phyloP scores from a whole-genome alignment of 2,888 invertebrate species.

The Phaonia tiefii region DNA sequence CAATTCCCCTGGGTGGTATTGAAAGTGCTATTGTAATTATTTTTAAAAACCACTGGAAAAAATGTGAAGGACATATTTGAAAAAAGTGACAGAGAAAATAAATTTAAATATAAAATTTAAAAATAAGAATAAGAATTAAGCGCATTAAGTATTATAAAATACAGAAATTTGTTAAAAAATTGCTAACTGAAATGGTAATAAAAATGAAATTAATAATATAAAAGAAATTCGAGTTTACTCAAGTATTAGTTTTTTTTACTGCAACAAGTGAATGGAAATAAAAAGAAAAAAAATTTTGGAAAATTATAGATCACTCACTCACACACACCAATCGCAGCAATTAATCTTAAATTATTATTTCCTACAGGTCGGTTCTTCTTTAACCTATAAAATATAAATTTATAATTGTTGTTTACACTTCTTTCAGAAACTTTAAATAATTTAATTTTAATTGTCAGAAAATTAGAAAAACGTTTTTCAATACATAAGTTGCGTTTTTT shows the following conservation, averaged over 20 bases:
- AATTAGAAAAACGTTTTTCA: too few relatives aligned
- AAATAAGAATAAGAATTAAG: constrained; percentile 15
- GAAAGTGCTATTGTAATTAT: constrained; percentile 20
- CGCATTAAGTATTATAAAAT: constrained; percentile 32
- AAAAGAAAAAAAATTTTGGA: not conserved
- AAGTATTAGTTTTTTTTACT: not conserved
- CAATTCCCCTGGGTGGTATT: not conserved
- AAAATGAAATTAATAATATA: constrained; percentile 15
- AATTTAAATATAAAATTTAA: not conserved
- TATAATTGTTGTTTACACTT: too few relatives aligned
- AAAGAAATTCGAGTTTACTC: not conserved
- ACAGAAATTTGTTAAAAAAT: constrained; percentile 30
- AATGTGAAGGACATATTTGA: not conserved
- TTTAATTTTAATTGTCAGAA: too few relatives aligned
- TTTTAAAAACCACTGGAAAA: not conserved
- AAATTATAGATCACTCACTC: too few relatives aligned
- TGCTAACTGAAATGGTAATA: constrained; percentile 35
- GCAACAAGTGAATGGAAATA: not conserved
- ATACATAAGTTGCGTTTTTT: too few relatives aligned
- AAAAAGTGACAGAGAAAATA: not conserved
- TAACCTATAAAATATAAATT: too few relatives aligned
- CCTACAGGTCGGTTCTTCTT: too few relatives aligned
- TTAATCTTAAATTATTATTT: too few relatives aligned
- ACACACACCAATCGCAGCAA: too few relatives aligned
- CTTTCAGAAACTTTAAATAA: too few relatives aligned